Base-by-base conservation (phyloP, 2,113 vertebrate species). In the Apodemus sylvaticus region DNA sequence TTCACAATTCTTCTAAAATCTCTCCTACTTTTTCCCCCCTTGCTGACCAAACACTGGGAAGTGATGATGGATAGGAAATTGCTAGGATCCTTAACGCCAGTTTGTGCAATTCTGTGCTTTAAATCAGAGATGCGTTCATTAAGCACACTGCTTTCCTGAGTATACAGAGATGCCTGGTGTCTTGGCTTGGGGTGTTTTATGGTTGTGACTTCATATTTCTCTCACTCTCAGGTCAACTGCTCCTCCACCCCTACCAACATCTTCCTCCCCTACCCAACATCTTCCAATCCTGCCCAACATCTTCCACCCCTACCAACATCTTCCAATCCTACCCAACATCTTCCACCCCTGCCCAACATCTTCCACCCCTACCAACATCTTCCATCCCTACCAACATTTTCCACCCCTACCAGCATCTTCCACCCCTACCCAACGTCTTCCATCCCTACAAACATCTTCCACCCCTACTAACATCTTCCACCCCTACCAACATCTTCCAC, bases 1-100 rank as follows among this genome's bases (percentile, higher is more conserved):
- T 91, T 94, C 48, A 85, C 14, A 73, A 19, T 92, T 96, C 24
- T 95, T 51, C 45, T 93, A 55, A 87, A 82, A 66, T 39, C 87
- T 42, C 48, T 48, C 14, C 45, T 53, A 71, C 20, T 53, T 53
- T 79, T 91, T 92, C 74, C 86, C 64, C 88, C 2, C 58, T 77
- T 60, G 89, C n/a, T 94, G 62, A 95, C 11, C 45, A 83, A 70
- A 86, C 34, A 53, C 64, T 86, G n/a, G 48, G 85, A 95, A 78
- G 39, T 62, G 48, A 79, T 90, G 24, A 31, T 45, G 73, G 74
- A 93, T 76, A 77, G 7, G 74, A 73, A 96, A 45, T 55, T n/a
- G 10, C 77, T 77, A 22, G 88, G 86, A 73, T 7, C 29, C 60
- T 31, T 31, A 0, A 26, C 77, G 77, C 55, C 74, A 73, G 51